Base-by-base conservation (phyloP, 1,140 invertebrate genomes). In the Augochlora pura region DNA sequence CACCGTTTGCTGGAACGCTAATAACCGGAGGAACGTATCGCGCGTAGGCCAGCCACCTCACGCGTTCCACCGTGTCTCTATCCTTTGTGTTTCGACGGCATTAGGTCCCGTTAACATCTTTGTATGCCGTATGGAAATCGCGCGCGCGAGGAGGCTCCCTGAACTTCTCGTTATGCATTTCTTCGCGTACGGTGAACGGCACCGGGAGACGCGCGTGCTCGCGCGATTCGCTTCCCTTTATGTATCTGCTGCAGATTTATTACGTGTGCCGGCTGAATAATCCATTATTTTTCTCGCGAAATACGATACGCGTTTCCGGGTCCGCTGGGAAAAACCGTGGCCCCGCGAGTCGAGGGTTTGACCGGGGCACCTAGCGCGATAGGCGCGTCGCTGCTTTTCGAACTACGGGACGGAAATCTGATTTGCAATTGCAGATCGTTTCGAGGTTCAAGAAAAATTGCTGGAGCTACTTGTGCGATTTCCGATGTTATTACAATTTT, bases 121-220 rank as follows among this genome's bases (percentile, higher is more conserved):
- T 80, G 78, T 80, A 80, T 66, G 78, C 54, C 65, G 32, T 64
- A 80, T 80, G 78, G 72, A 80, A 68, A 80, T 80, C 73, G 68
- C 65, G 46, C 72, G 78, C 42, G 46, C 42, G 12, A 8, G 0
- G 42, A 49, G 38, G 27, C 32, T 64, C 38, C 38, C 63, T 27
- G 0, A 60, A 27, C 71, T 63, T 42, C 60, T 80, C 71, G 65
- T 80, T 75, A 63, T 63, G 59, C 78, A 76, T 69, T 63, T 73
- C 62, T 46, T 9, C 54, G 32, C 39, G 52, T 52, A 14, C 38
- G 32, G 25, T 25, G 62, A 74, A 74, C 72, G 77, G 42, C 32
- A 63, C 39, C 32, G 16, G 9, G 21, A 21, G 16, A 49, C 38
- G 75, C 52, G 32, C 18, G 60, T 12, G 27, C 18, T 18, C 67